These are phyloP conservation scores for Haplochromis burtoni DNA, from an alignment of 2,113 vertebrate species.

Conservation along the genomic window DNA sequence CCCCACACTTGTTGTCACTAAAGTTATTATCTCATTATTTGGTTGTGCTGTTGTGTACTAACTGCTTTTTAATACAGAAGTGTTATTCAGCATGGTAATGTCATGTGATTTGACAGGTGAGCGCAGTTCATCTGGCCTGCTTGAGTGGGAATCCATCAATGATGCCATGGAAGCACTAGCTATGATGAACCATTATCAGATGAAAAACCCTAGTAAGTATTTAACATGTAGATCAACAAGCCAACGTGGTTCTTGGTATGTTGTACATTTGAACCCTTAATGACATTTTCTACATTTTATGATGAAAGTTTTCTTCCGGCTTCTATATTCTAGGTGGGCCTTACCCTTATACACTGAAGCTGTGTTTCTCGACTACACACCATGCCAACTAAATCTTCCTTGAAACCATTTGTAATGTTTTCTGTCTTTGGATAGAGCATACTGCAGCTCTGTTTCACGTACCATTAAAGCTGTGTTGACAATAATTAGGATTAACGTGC, in stretches of 20 bases:
- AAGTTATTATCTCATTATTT: background rate
- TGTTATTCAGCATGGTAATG: background rate
- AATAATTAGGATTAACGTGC: conserved; percentile 20
- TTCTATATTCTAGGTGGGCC: conserved; percentile 75
- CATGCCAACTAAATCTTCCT: conserved; percentile 76
- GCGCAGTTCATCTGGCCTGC: conserved; percentile 84
- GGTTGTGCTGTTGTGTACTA: background rate
- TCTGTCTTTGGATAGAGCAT: conserved; percentile 18
- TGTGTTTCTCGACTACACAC: conserved; percentile 91
- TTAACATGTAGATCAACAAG: background rate
- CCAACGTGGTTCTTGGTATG: background rate
- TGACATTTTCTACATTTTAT: background rate
- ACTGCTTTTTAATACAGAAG: background rate
- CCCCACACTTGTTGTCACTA: too few species aligned
- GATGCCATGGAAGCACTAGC: conserved; percentile 87
- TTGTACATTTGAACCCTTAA: background rate
- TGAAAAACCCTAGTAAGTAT: conserved; percentile 92
- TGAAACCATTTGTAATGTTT: conserved; percentile 17
- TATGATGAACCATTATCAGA: conserved; percentile 89
- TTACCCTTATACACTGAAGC: conserved; percentile 88
- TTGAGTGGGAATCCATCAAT: conserved; percentile 90
- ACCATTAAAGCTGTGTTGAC: conserved; percentile 6
- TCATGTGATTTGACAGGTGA: conserved; percentile 69
- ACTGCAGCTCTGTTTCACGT: conserved; percentile 5
- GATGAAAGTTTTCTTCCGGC: background rate